A percentile compares a stretch with the other conserved stretches of the same genome.
Conservation (phyloP, 1,140 invertebrate species). For the Caenorhabditis latens region DNA sequence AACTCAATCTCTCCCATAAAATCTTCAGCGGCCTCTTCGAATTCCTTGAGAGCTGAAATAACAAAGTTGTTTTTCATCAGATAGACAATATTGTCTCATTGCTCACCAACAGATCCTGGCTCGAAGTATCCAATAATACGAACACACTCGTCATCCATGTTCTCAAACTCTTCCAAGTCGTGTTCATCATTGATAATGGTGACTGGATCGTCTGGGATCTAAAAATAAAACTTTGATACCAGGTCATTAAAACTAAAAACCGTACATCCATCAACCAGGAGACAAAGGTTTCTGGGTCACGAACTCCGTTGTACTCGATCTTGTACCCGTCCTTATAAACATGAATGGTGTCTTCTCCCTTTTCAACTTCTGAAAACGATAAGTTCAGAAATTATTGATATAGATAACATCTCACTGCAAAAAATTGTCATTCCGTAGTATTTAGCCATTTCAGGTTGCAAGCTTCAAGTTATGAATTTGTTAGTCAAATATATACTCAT, state of each 20-base stretch:
- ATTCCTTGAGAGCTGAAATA: constrained; percentile 75
- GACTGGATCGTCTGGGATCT: constrained; percentile 77
- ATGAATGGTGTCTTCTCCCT: constrained; percentile 77
- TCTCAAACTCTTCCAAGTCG: constrained; percentile 77
- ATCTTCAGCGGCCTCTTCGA: constrained; percentile 77
- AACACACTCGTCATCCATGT: constrained; percentile 75
- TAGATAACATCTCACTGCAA: not conserved
- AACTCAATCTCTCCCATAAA: constrained; percentile 78
- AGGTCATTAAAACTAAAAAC: not conserved
- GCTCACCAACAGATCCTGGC: constrained; percentile 75
- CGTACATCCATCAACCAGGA: constrained; percentile 78
- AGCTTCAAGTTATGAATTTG: too few relatives aligned
- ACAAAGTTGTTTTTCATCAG: not conserved
- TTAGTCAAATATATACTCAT: too few relatives aligned
- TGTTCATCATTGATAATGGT: constrained; percentile 78
- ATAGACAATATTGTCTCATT: too few relatives aligned
- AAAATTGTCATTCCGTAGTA: not conserved
- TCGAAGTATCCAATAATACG: constrained; percentile 78
- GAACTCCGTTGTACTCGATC: constrained; percentile 77
- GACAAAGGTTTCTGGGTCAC: constrained; percentile 77
- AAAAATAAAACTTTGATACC: constrained; percentile 24
- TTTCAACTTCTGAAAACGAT: constrained; percentile 74
- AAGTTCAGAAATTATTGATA: not conserved
- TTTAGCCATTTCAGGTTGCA: not conserved
- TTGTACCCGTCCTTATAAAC: constrained; percentile 78